phyloP scores from a whole-genome alignment of 2,888 invertebrate genomes.

The Heteromyza rotundicornis region DNA sequence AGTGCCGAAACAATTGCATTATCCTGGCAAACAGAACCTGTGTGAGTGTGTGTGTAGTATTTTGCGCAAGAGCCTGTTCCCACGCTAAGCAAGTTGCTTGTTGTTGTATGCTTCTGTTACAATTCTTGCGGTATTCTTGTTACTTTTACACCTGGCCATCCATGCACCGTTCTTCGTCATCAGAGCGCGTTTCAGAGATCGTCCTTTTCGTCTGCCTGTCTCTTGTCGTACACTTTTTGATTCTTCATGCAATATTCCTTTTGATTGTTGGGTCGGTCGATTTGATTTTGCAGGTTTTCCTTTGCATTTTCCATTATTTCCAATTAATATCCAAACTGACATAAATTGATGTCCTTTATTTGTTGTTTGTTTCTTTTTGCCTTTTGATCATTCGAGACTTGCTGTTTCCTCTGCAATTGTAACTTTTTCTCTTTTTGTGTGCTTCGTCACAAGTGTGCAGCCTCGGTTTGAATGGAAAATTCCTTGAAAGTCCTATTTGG shows the following conservation, averaged over 20 bases:
- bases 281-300: slow-evolving; percentile 35
- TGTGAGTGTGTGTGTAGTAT: background rate
- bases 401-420: background rate
- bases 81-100: slow-evolving; percentile 34
- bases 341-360: slow-evolving; percentile 42
- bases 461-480: slow-evolving; percentile 4
- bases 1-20: background rate
- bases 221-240: slow-evolving; percentile 16
- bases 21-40: slow-evolving; percentile 21
- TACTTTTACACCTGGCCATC: slow-evolving; percentile 41
- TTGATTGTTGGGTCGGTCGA: background rate
- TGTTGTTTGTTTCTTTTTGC: slow-evolving; percentile 1
- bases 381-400: slow-evolving; percentile 5
- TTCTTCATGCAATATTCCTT: slow-evolving; percentile 6
- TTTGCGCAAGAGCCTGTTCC: slow-evolving; percentile 52
- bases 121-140: slow-evolving; percentile 7
- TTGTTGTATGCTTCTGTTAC: slow-evolving; percentile 4
- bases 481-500: background rate
- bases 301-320: slow-evolving; percentile 7
- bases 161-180: background rate
- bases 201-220: background rate
- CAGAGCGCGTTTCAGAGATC: slow-evolving; percentile 24
- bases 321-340: slow-evolving; percentile 50
- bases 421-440: background rate
- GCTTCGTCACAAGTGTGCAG: slow-evolving; percentile 6